Evolutionary conservation across 2,797 vertebrate species (phyloP).

Genomic region (Chloroceryle amazona): DNA sequence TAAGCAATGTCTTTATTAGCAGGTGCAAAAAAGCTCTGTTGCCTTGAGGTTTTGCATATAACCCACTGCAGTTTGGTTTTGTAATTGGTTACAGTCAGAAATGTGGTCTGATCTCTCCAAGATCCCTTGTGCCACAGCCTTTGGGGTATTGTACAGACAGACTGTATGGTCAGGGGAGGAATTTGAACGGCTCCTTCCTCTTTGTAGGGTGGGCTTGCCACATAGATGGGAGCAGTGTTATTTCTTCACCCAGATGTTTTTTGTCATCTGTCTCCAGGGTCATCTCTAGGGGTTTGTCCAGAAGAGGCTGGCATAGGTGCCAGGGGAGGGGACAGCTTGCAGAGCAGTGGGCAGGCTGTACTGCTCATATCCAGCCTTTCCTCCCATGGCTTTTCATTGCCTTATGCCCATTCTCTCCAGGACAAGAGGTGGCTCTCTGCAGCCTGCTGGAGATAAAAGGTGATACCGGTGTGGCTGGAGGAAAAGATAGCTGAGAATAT

Average conservation of each 20-base stretch:
- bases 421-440: accelerated
- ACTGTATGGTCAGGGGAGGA: background rate
- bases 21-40: conserved; percentile 1
- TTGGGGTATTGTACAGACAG: background rate
- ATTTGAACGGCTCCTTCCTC: background rate
- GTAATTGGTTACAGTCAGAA: background rate
- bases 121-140: background rate
- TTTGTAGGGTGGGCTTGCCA: background rate
- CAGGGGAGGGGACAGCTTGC: background rate
- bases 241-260: conserved; percentile 1
- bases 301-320: background rate
- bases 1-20: background rate
- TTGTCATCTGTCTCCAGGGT: background rate
- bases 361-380: background rate
- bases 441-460: background rate
- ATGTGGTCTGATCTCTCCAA: background rate
- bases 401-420: background rate
- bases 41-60: background rate
- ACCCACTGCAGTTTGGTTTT: background rate
- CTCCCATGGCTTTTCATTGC: background rate
- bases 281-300: background rate
- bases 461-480: background rate
- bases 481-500: background rate
- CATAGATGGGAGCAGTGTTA: background rate
- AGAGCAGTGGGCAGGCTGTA: accelerated